Evolutionary conservation across 2,797 vertebrate species (phyloP).

Genomic region (Gastrophryne carolinensis): DNA sequence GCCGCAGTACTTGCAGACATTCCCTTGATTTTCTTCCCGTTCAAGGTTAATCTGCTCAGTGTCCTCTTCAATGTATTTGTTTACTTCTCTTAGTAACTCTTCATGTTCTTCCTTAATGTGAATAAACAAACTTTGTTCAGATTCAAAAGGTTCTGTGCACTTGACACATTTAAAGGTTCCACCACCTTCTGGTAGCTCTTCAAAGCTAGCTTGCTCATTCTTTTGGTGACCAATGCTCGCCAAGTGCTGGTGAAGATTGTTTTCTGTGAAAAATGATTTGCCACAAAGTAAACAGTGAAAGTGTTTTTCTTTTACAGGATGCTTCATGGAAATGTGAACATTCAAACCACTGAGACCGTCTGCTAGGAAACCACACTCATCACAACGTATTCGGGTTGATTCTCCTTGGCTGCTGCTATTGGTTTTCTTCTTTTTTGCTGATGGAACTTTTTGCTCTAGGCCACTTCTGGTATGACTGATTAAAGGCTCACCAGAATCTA

Average conservation of each 20-base stretch:
- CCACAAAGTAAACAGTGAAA: constrained; percentile 96
- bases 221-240: constrained; percentile 88
- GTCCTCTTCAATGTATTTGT: constrained; percentile 96
- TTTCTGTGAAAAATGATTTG: constrained; percentile 96
- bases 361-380: constrained; percentile 95
- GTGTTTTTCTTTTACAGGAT: constrained; percentile 93
- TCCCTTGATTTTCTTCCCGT: constrained; percentile 95
- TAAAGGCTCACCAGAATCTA: constrained; percentile 60
- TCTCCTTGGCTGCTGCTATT: constrained; percentile 64
- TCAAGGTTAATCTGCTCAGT: constrained; percentile 97
- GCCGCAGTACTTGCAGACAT: constrained; percentile 92
- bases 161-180: constrained; percentile 94
- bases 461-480: constrained; percentile 33
- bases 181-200: constrained; percentile 91
- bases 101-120: constrained; percentile 98
- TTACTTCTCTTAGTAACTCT: constrained; percentile 92
- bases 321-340: constrained; percentile 98
- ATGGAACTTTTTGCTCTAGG: constrained; percentile 52
- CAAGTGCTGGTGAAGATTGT: constrained; percentile 96
- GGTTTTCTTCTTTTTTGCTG: constrained; percentile 65
- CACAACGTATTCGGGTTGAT: constrained; percentile 82
- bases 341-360: constrained; percentile 94
- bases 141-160: constrained; percentile 90
- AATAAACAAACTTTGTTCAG: constrained; percentile 90
- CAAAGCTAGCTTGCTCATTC: constrained; percentile 91